Evolutionary conservation across 2,113 vertebrate genomes (phyloP), one percentile per base, ranked within the genome.

Genomic region (Atherinomorus stipes): DNA sequence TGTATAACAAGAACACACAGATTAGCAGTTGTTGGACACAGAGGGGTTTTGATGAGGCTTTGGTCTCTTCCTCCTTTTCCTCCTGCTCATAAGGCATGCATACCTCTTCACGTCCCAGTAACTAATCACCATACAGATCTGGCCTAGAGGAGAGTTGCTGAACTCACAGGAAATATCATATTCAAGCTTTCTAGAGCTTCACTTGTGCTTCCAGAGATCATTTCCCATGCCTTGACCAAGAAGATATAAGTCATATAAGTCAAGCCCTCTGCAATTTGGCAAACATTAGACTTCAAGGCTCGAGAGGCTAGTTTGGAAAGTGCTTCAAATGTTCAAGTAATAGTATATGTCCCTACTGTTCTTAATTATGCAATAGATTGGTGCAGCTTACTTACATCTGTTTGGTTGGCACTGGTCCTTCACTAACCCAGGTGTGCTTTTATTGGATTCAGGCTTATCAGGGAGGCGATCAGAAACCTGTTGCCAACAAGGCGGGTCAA

Each of bases 91-190:
- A 64, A 78, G 65, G 26, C 71, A 57, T 76, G 74, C 86, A 90
- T 90, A 85, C 85, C 82, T 91, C 77, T 87, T 74, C 78, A 91
- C 84, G 77, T 81, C 86, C 85, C 85, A 89, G 81, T 85, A 83
- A 84, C 88, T 84, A 89, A 92, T 90, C 88, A 80, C 34, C 80
- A 57, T n/a, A 56, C 65, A 66, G 81, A 91, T 89, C 89, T 86
- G 74, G 60, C 74, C 81, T 77, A 76, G 81, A 87, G 81, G 59
- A 84, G 77, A 91, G 77, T 19, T 7, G 81, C 77, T 83, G 45
- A 65, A 83, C 75, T 74, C 72, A 76, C 80, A 89, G 91, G 91
- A 92, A 91, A 89, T 90, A 91, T 91, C 87, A 84, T 88, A 84
- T 87, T 80, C 67, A 80, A 76, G 79, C 65, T 75, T 64, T 68